Percentiles rank a stretch among this genome's conserved stretches.
These are phyloP conservation scores for Holothuria glaberrima DNA, from an alignment of 35 echinoderm and acorn worm genomes.

Conservation along the genomic window DNA sequence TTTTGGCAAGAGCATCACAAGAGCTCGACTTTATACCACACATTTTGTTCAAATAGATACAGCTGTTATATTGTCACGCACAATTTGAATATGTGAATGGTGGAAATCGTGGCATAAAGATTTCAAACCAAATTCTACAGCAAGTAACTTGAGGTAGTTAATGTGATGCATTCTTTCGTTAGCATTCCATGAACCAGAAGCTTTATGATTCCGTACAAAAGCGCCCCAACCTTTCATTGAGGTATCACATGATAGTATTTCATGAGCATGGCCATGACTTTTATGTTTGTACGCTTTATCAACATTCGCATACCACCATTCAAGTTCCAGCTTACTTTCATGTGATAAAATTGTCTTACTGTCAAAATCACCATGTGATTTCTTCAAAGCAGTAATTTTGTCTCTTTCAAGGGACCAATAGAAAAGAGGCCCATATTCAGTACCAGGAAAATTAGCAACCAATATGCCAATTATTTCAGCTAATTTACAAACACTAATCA, in stretches of 20 bases:
- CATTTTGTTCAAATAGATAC: conserved; percentile 38
- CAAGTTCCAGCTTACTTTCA: conserved; percentile 3
- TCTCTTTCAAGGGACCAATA: conserved; percentile 59
- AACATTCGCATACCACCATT: conserved; percentile 50
- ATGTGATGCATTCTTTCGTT: conserved; percentile 44
- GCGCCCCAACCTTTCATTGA: conserved; percentile 36
- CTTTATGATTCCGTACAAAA: conserved; percentile 18
- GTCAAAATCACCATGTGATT: conserved; percentile 45
- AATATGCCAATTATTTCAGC: conserved; percentile 51
- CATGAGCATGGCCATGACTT: background rate
- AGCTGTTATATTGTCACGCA: conserved; percentile 40
- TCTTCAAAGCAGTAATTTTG: conserved; percentile 51
- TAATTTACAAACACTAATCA: conserved; percentile 40
- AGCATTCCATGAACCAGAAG: conserved; percentile 31
- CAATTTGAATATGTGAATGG: background rate
- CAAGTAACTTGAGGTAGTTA: conserved; percentile 37
- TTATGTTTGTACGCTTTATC: conserved; percentile 5
- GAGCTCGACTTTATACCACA: conserved; percentile 7
- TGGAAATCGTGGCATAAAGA: background rate
- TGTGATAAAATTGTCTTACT: conserved; percentile 14
- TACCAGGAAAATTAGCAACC: conserved; percentile 47
- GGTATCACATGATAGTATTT: conserved; percentile 37
- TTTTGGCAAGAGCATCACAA: conserved; percentile 18
- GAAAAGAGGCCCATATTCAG: conserved; percentile 54
- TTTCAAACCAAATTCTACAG: conserved; percentile 36